Base-by-base conservation (phyloP, 1,140 invertebrate genomes). In the Eufriesea mexicana region DNA sequence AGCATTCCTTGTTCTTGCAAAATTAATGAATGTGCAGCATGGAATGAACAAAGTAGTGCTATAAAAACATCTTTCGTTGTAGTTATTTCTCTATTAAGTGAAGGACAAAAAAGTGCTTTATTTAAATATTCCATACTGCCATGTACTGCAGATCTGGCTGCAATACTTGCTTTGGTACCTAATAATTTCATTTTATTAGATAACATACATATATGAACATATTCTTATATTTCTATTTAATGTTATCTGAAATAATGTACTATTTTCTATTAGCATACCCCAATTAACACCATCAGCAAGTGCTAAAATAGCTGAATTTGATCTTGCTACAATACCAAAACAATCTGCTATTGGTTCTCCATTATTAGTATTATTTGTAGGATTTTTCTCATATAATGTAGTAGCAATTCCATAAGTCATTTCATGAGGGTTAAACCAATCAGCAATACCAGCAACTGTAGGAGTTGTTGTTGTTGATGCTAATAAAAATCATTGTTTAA, bases 251-350 rank as follows among this genome's bases (percentile, higher is more conserved):
- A 42, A 51, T 70, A 35, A 7, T 20, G 8, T 35, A 62, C 18
- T 62, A 35, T 35, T 35, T 18, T 62, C 25, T 35, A 49, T 73
- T 14, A 45, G 35, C 55, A 96, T 95, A 93, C 98, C 98, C 98
- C 98, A 99, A 94, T 99, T 99, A 0, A 99, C 98, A 57, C 98
- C 98, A 95, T 99, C 98, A 20, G 98, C 98, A 67, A 99, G 95
- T 54, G 97, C 96, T 89, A 99, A 94, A 81, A 98, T 96, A 8
- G 97, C 96, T 83, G 96, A 97, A 93, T 98, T 97, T 66, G 95
- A 95, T 61, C 98, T 95, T 8, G 97, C 96, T 85, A 97, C 96
- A 62, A 99, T 95, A 5, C 97, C 98, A 95, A 98, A 99, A 88
- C 97, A 97, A 94, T 99, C 98, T 23, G 98, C 98, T 85, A 99